Base-by-base conservation (phyloP, 2,113 vertebrate species). In the Aythya baeri region DNA sequence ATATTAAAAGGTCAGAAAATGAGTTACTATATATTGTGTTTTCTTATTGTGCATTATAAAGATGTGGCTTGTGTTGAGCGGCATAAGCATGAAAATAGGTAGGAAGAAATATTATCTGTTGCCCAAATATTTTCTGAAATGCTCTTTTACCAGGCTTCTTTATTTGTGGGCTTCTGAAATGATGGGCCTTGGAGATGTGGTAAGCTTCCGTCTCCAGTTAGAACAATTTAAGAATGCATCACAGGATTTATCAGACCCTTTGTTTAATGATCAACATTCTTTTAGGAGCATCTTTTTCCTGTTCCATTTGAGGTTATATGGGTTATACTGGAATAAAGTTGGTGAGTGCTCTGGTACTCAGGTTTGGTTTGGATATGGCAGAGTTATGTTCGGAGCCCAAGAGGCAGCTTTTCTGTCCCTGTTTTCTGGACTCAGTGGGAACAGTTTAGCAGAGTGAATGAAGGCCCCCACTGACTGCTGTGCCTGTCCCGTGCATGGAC, bases 1-100 rank as follows among this genome's bases (percentile, higher is more conserved):
- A 98, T 98, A 99, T 99, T 99, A 98, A 99, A 99, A 99, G 99
- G 99, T 99, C 99, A 99, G 98, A 97, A 97, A 93, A 98, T 98
- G 98, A 99, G 98, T 99, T 98, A 98, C 97, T 98, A 97, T 97
- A 97, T 97, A 95, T 97, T 97, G 95, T 95, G 77, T 95, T 98
- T 98, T 98, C 97, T 97, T 98, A 81, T 94, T 97, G 94, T 96
- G 83, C 68, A 57, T 97, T 98, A 97, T 97, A 96, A 97, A 98
- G 97, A 98, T 97, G 91, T 96, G 95, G 92, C 72, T 96, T 81
- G 55, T 61, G 67, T 88, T 92, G 94, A 95, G 91, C 75, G 10
- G 61, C 67, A 36, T 49, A 66, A 62, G 21, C 50, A 83, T 36
- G 68, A 88, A 92, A 94, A 91, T 89, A 91, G 88, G 86, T 96